Conservation (phyloP, 1,140 invertebrate genomes). For the Hirudo medicinalis region DNA sequence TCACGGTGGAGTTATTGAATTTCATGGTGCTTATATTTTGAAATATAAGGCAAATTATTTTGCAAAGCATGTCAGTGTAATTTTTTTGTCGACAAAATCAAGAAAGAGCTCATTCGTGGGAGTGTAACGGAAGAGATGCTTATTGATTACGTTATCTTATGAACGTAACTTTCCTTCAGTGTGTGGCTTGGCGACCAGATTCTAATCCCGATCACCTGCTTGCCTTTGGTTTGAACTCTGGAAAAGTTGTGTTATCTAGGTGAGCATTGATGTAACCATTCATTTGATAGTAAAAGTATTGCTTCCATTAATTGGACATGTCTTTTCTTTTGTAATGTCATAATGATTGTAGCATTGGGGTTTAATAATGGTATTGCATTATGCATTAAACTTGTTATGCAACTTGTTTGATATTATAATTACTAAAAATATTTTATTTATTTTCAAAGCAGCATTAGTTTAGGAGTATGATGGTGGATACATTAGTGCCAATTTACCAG, state of each 20-base stretch:
- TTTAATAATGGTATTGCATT: not conserved
- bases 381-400: too few relatives aligned
- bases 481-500: not conserved
- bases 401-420: not conserved
- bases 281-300: too few relatives aligned
- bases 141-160: not conserved
- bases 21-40: too few relatives aligned
- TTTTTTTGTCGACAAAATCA: too few relatives aligned
- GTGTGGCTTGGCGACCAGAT: constrained; percentile 14
- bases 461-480: not conserved
- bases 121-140: too few relatives aligned
- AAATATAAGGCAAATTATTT: too few relatives aligned
- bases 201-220: constrained; percentile 14
- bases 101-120: too few relatives aligned
- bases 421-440: too few relatives aligned
- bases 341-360: not conserved
- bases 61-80: too few relatives aligned
- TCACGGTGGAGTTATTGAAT: too few relatives aligned
- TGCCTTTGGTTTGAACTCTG: constrained; percentile 12
- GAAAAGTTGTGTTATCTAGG: constrained; percentile 11
- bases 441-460: not conserved
- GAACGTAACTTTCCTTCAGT: not conserved
- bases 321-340: not conserved
- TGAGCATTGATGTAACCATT: not conserved
- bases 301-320: not conserved